Evolutionary conservation across 1,140 invertebrate genomes (phyloP), one percentile per base, ranked within the genome.

Genomic region (Drosophila sp.): DNA sequence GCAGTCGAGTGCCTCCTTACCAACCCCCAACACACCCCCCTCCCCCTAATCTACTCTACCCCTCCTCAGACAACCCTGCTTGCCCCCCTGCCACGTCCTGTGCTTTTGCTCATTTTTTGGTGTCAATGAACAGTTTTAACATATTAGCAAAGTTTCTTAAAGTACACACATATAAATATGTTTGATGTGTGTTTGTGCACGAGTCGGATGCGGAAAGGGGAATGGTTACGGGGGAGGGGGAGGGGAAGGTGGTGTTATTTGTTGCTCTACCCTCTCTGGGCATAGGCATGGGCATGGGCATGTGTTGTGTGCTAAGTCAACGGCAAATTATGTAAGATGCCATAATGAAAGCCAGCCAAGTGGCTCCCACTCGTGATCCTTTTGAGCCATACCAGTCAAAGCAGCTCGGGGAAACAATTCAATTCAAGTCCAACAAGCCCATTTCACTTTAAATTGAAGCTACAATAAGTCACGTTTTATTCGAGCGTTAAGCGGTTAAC

Each of bases 41-140:
- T 9, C 18, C 43, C 13, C 27, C 34, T 9, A 2, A 4, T 13
- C 72, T n/a, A n/a, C n/a, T 16, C 5, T 13, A 5, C 40, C 18
- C 7, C 38, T 0, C 4, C n/a, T 21, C 4, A n/a, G 0, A 1
- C 7, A n/a, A n/a, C 7, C 0, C 32, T 25, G 1, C 13, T 53
- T 27, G 2, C n/a, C 29, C 4, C 14, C 32, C 8, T 25, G 13
- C 16, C 14, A n/a, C 6, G 11, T 2, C 27, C 40, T 59, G 14
- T 21, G 54, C 40, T 87, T 87, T 82, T 86, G 81, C 78, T 86
- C 78, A 87, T 81, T 86, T 89, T 89, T 89, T 71, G 83, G 83
- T 89, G 83, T 89, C 83, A 89, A 89, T 89, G 83, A 89, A 89
- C 83, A 89, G 83, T 89, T 89, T 89, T 89, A 89, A 89, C 83